phyloP scores from a whole-genome alignment of 2,113 vertebrate genomes.

The Corythornis cristatus region DNA sequence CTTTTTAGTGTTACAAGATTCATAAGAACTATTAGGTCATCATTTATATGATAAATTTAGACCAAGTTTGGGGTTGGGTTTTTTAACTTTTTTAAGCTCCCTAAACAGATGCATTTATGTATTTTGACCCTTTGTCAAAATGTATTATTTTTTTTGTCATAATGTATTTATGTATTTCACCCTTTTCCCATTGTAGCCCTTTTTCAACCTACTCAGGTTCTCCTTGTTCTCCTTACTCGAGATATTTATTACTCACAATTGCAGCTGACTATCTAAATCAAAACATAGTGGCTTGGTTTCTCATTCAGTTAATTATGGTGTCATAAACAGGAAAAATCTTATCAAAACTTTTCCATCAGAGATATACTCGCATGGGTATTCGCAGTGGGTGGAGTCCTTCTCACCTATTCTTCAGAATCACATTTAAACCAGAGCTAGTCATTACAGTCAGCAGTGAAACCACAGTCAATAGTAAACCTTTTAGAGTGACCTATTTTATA shows the following conservation, averaged over 20 bases:
- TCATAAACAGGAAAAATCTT: constrained; percentile 29
- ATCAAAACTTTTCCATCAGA: not conserved
- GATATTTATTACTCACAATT: not conserved
- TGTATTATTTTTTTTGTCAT: too few relatives aligned
- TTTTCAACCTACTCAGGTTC: not conserved
- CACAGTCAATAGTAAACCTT: not conserved
- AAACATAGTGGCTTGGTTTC: not conserved
- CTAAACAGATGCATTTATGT: not conserved
- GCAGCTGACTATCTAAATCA: not conserved
- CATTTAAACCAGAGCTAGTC: not conserved
- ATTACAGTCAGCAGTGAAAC: not conserved
- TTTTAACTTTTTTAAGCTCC: not conserved
- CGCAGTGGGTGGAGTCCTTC: not conserved
- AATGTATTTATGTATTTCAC: not conserved
- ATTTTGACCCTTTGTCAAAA: too few relatives aligned
- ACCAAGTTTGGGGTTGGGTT: not conserved
- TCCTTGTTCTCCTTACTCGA: not conserved
- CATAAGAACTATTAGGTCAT: not conserved
- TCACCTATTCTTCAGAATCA: not conserved
- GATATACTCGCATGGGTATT: rapidly evolving
- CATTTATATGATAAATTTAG: not conserved
- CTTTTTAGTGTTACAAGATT: not conserved
- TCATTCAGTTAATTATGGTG: not conserved
- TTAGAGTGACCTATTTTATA: not conserved
- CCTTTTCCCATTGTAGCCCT: not conserved